Evolutionary conservation across 2,888 invertebrate genomes (phyloP), one percentile per base, ranked within the genome.

Genomic region (Allygus modestus): DNA sequence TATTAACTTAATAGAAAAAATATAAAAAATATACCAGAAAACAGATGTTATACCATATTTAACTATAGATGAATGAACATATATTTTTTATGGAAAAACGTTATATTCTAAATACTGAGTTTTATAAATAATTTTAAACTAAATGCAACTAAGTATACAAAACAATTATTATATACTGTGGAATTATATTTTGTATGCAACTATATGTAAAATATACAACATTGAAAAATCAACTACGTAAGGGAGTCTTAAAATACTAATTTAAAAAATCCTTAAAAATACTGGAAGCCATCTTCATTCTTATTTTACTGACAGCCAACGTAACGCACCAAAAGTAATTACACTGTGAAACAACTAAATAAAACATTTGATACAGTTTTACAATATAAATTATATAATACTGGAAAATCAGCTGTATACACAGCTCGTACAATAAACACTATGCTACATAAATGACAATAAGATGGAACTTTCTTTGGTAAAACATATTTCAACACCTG

Each of bases 331-430:
- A 15, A 31, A 65, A 65, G 23, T 26, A 58, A 20, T 65, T 1
- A 54, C 54, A 23, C 4, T 23, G 1, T 65, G 0, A 31, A 65
- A 58, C 2, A 65, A 65, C 28, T 28, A 15, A 65, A 58, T 23
- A n/a, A n/a, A n/a, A n/a, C 23, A 1, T 17, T 12, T 46, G 28
- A 31, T 28, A 28, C 26, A 73, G 73, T 73, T 41, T 17, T 31
- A 69, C 73, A 73, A 73, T 73, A 46, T 28, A 77, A 43, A 77
- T 51, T 51, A 51, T 46, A 77, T 77, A 77, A 77, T 77, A 77
- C 77, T 77, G 77, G 51, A 77, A 51, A 43, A 77, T 33, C 77
- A 23, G 43, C 51, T 28, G 77, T 23, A 75, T 9, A n/a, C 9
- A 26, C 43, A 77, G 77, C 51, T 46, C 12, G n/a, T 73, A 73